A percentile compares a stretch with the other conserved stretches of the same genome.
Conservation (phyloP, 2,113 vertebrate genomes). For the Charadrius vociferus region DNA sequence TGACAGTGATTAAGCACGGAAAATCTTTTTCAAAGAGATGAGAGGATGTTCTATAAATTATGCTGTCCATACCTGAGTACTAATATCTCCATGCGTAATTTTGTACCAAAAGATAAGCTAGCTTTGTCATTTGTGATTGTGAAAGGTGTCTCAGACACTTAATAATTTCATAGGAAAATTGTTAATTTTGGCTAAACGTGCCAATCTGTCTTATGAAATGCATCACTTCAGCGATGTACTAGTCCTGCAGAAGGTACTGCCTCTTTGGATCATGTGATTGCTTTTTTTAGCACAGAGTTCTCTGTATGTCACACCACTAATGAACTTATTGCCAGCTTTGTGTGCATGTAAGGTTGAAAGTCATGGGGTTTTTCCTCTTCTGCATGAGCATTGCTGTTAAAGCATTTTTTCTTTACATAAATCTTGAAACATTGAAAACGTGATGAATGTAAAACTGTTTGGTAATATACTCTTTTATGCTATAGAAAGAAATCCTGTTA, state of each 20-base stretch:
- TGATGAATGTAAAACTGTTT: neutral
- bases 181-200: neutral
- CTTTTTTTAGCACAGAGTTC: neutral
- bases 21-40: neutral
- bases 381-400: conserved; percentile 55
- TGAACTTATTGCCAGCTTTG: neutral
- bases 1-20: neutral
- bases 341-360: neutral
- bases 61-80: neutral
- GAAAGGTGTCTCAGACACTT: neutral
- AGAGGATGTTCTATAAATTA: neutral
- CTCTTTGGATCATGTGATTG: conserved; percentile 34
- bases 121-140: neutral
- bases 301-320: conserved; percentile 9
- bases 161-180: neutral
- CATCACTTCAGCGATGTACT: neutral
- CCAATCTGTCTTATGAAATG: neutral
- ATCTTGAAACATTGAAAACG: neutral
- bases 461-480: neutral
- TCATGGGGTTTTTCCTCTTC: neutral
- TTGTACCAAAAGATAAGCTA: neutral
- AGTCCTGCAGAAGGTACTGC: conserved; percentile 73
- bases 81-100: neutral
- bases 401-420: neutral
- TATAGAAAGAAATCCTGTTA: neutral